phyloP scores from a whole-genome alignment of 2,888 invertebrate genomes.

The Uropetala carovei region DNA sequence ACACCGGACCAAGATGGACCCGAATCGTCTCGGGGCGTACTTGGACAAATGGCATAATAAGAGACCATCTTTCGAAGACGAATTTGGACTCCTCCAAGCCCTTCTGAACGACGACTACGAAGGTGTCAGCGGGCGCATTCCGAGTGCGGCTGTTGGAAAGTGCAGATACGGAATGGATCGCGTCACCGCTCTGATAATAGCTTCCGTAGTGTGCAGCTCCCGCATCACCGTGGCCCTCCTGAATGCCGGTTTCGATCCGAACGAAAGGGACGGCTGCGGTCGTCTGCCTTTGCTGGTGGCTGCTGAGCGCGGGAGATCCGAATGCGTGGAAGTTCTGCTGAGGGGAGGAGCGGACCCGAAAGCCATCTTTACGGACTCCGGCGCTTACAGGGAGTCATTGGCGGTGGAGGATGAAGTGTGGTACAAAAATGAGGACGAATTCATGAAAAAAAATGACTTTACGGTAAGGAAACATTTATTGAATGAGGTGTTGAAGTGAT shows the following conservation, averaged over 20 bases:
- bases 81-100: too few species aligned
- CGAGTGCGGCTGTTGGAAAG: neutral
- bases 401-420: neutral
- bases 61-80: too few species aligned
- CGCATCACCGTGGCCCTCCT: neutral
- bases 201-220: neutral
- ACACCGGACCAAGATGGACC: too few species aligned
- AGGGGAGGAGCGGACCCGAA: neutral
- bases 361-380: neutral
- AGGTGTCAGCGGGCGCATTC: neutral
- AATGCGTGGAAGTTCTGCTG: neutral
- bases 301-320: neutral
- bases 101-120: too few species aligned
- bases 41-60: too few species aligned
- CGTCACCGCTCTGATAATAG: neutral
- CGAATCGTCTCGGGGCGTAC: too few species aligned
- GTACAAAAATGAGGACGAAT: neutral
- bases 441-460: neutral
- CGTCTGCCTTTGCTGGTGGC: neutral
- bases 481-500: neutral
- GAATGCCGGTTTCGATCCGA: neutral
- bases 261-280: neutral
- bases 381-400: neutral
- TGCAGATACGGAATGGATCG: constrained; percentile 11
- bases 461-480: constrained; percentile 4